Evolutionary conservation across 2,797 vertebrate genomes (phyloP).

Genomic region (Heliangelus exortis): DNA sequence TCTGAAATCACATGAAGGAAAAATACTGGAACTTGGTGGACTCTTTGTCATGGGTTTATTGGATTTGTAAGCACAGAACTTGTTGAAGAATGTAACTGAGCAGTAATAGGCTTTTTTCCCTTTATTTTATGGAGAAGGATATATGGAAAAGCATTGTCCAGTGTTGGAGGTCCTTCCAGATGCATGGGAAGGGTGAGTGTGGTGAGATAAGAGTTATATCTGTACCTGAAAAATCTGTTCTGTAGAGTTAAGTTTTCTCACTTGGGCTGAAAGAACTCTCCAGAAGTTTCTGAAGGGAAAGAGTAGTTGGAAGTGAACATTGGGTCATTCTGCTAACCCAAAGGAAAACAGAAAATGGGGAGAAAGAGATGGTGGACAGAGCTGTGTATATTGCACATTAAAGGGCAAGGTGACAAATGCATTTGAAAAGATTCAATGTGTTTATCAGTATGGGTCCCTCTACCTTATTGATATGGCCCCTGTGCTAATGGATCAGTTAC

Average conservation of each 20-base stretch:
- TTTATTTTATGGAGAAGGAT: not conserved
- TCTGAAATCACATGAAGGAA: not conserved
- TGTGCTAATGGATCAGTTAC: not conserved
- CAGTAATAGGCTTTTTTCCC: not conserved
- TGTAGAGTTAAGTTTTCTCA: fast-evolving
- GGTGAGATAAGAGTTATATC: not conserved
- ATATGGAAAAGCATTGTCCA: not conserved
- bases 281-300: not conserved
- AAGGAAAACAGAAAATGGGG: not conserved
- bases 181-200: not conserved
- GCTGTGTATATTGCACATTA: not conserved
- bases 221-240: not conserved
- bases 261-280: not conserved
- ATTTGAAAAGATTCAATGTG: not conserved
- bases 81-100: not conserved
- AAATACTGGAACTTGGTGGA: not conserved
- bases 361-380: not conserved
- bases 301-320: not conserved
- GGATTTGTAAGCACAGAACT: not conserved
- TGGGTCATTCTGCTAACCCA: not conserved
- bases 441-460: not conserved
- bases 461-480: not conserved
- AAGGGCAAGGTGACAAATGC: not conserved
- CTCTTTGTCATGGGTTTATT: not conserved
- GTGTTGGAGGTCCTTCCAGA: not conserved